A percentile compares a stretch with the other conserved stretches of the same genome.
Conservation (phyloP, 2,113 vertebrate species). For the Caloenas nicobarica region DNA sequence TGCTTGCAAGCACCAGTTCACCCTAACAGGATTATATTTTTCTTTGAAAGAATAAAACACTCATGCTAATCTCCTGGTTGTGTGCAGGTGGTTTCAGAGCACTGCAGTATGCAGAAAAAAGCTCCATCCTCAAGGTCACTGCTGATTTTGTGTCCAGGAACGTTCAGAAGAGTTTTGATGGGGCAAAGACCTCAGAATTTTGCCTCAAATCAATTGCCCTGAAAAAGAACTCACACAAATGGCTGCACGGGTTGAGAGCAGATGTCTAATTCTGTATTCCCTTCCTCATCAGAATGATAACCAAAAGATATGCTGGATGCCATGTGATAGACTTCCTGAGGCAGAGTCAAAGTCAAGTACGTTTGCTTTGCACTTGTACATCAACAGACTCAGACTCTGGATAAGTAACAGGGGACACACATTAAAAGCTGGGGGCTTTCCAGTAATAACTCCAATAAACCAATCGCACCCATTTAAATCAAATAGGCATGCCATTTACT, state of each 20-base stretch:
- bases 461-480: conserved; percentile 15
- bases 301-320: background rate
- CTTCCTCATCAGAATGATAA: background rate
- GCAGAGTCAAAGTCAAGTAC: background rate
- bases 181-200: background rate
- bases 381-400: background rate
- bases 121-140: background rate
- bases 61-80: background rate
- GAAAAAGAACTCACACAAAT: background rate
- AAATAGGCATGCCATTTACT: conserved; percentile 37
- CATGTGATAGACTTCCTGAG: background rate
- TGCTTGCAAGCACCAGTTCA: background rate
- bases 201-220: background rate
- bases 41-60: background rate
- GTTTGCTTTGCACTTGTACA: background rate
- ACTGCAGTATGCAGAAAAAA: background rate
- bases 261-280: background rate
- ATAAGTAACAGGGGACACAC: background rate
- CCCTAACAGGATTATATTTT: background rate
- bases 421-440: conserved; percentile 25
- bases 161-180: background rate
- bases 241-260: background rate
- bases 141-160: background rate
- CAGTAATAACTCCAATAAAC: conserved; percentile 12
- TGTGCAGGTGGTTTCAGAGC: background rate